These are phyloP conservation scores for Misgurnus anguillicaudatus DNA, from an alignment of 2,113 vertebrate species.

Conservation along the genomic window DNA sequence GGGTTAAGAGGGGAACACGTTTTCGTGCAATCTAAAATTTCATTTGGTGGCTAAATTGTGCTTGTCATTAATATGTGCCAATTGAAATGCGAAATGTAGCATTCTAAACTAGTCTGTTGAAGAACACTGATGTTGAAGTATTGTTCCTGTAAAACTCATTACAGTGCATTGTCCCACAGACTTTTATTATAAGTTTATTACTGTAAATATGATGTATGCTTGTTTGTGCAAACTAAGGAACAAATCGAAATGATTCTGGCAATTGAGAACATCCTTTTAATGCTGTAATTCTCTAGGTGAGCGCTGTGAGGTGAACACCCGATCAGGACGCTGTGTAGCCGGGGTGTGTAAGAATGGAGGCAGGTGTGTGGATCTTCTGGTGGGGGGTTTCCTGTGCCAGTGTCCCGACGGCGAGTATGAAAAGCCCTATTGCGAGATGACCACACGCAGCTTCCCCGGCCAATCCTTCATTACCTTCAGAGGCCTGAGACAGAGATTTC, in stretches of 20 bases:
- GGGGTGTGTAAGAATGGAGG: slow-evolving; percentile 90
- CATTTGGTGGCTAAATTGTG: background rate
- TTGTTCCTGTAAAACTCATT: no score
- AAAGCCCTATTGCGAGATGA: slow-evolving; percentile 91
- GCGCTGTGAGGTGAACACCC: slow-evolving; percentile 85
- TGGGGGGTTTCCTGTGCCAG: slow-evolving; percentile 90
- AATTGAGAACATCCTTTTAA: background rate
- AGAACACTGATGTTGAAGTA: no score
- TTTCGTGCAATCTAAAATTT: slow-evolving; percentile 12
- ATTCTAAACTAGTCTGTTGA: no score
- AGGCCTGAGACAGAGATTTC: slow-evolving; percentile 91
- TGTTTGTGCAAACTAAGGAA: no score
- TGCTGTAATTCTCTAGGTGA: slow-evolving; percentile 72
- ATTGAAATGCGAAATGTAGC: background rate
- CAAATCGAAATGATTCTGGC: no score
- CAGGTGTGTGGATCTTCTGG: slow-evolving; percentile 85
- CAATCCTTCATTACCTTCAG: slow-evolving; percentile 92
- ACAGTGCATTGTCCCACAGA: no score
- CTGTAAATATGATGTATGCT: no score
- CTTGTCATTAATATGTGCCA: background rate
- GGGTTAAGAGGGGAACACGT: slow-evolving; percentile 18
- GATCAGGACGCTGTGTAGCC: slow-evolving; percentile 80
- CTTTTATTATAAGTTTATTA: no score
- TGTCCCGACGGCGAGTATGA: slow-evolving; percentile 87
- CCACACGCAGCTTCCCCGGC: slow-evolving; percentile 89